Conservation (phyloP, 37 sponge, comb jelly and placozoan genomes). For the Geodia barretti region DNA sequence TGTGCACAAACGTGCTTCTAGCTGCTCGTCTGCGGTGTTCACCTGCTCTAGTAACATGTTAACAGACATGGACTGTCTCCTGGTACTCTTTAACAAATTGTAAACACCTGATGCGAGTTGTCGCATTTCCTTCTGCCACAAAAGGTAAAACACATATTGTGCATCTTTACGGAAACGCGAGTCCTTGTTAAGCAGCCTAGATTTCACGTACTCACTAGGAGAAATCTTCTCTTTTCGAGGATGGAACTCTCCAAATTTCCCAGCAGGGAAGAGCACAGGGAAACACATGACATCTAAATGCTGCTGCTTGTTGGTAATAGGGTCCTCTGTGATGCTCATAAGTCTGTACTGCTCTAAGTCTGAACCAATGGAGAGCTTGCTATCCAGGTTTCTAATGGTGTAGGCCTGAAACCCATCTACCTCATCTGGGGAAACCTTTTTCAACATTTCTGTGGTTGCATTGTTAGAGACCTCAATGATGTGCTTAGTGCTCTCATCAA, state of each 20-base stretch:
- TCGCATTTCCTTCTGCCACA: conserved; percentile 50
- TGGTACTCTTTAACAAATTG: conserved; percentile 41
- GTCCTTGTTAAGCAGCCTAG: conserved; percentile 50
- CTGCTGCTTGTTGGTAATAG: conserved; percentile 33
- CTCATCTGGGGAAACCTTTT: conserved; percentile 36
- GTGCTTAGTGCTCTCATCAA: conserved; percentile 49
- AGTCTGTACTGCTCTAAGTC: conserved; percentile 69
- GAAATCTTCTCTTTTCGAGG: no score
- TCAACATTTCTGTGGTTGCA: conserved; percentile 35
- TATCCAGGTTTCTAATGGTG: conserved; percentile 49
- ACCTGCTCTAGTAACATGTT: not conserved
- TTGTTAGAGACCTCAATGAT: conserved; percentile 40
- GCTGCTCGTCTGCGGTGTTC: conserved; percentile 23
- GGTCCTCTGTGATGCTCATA: conserved; percentile 45
- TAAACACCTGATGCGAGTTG: conserved; percentile 36
- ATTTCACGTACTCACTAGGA: conserved; percentile 60
- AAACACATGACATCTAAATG: conserved; percentile 50
- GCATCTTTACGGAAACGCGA: conserved; percentile 49
- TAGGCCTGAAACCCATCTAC: conserved; percentile 45
- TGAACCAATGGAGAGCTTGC: not conserved
- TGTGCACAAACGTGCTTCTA: conserved; percentile 15
- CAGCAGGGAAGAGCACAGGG: conserved; percentile 46
- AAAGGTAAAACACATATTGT: conserved; percentile 50
- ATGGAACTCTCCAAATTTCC: conserved; percentile 64
- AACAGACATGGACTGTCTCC: not conserved